Evolutionary conservation across 2,888 invertebrate species (phyloP), one percentile per base, ranked within the genome.

Genomic region (Habrosyne pyritoides): DNA sequence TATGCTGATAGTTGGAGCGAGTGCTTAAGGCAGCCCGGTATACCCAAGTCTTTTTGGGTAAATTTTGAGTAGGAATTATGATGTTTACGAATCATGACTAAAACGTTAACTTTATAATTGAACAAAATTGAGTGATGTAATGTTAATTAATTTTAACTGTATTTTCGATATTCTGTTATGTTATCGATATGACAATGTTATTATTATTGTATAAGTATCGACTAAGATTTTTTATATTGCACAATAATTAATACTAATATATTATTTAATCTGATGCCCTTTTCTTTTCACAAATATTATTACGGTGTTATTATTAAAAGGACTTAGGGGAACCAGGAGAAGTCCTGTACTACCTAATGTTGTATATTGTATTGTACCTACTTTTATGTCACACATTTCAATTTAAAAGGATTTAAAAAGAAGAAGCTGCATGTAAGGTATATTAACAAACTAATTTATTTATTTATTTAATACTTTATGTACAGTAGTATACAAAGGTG

Each of bases 1-100:
- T 93, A 93, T 59, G 81, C 91, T 0, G 94, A 94, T 52, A 93
- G 94, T 62, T 95, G 95, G 95, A 94, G 93, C 56, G 94, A 95
- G 71, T 94, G 94, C 59, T 75, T 94, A 12, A 81, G 90, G 10
- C 86, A 88, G 48, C 94, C 94, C 0, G 93, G 93, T 0, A 86
- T 93, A 22, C 87, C 94, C n/a, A 90, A 93, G 71, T 94, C 93
- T 7, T 91, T 93, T 71, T 94, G 94, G 94, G 86, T 94, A 22
- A 93, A 93, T 79, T 94, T 94, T 64, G 93, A 94, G 67, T 94
- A 73, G 50, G 8, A 26, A 2, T 6, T 26, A n/a, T n/a, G 0
- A 22, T 24, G 48, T 22, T 36, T 12, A 22, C n/a, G 8, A 65
- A 71, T 73, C 65, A 73, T 63, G 62, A 68, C 12, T 22, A 12